Evolutionary conservation across 2,113 vertebrate species (phyloP).

Genomic region (Anolis sagrei): DNA sequence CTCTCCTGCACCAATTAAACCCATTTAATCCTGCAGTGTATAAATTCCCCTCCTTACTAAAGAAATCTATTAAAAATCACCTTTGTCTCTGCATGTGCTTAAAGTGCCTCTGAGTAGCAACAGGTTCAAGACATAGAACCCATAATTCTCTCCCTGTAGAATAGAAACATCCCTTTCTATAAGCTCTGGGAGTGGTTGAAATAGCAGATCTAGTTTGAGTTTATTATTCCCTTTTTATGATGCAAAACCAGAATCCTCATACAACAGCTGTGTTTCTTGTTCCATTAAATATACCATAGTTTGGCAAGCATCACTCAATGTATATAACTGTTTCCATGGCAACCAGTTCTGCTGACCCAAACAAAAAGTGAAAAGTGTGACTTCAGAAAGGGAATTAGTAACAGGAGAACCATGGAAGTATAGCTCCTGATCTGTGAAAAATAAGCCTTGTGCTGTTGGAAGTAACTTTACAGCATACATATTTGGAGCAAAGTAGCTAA

Average conservation of each 20-base stretch:
- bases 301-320: not conserved
- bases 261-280: conserved; percentile 43
- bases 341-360: conserved; percentile 36
- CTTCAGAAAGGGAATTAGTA: conserved; percentile 47
- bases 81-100: not conserved
- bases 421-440: not conserved
- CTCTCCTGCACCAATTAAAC: no score
- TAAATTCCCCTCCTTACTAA: not conserved
- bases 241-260: conserved; percentile 11
- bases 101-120: not conserved
- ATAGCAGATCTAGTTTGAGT: not conserved
- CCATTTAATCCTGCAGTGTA: not conserved
- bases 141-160: not conserved
- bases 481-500: not conserved
- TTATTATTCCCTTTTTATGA: not conserved
- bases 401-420: fast-evolving
- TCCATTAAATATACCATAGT: conserved; percentile 47
- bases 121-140: not conserved
- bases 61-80: not conserved
- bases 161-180: not conserved
- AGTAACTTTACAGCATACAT: not conserved
- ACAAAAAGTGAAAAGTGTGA: conserved; percentile 5
- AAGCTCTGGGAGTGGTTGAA: not conserved
- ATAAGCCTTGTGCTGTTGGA: not conserved
- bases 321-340: conserved; percentile 45